A percentile compares a stretch with the other conserved stretches of the same genome.
phyloP scores from a whole-genome alignment of 2,797 vertebrate species.

The Menidia menidia region DNA sequence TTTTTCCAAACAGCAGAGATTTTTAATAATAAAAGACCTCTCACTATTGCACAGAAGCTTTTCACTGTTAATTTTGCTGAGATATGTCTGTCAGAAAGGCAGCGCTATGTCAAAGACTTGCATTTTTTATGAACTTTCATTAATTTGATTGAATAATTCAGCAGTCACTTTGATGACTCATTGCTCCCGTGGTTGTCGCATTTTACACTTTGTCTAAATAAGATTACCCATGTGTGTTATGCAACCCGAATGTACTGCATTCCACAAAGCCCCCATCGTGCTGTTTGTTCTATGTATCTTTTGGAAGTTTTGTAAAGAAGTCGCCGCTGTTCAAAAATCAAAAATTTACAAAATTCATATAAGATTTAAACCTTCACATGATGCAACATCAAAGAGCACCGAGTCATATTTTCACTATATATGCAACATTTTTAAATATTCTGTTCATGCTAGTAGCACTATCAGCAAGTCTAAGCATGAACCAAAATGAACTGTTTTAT shows the following conservation, averaged over 20 bases:
- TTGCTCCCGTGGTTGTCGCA: conserved; percentile 47
- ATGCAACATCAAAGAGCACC: background rate
- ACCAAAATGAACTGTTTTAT: background rate
- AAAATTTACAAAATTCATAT: conserved; percentile 12
- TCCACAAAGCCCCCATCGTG: conserved; percentile 19
- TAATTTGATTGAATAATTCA: conserved; percentile 79
- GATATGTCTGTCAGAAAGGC: conserved; percentile 61
- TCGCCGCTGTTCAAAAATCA: conserved; percentile 5
- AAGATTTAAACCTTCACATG: background rate
- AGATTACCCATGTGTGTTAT: conserved; percentile 60
- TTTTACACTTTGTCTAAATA: conserved; percentile 70
- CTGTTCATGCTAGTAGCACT: background rate
- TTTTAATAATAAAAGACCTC: conserved; percentile 68
- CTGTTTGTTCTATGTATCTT: conserved; percentile 21
- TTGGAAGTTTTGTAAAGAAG: conserved; percentile 1
- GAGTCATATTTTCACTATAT: background rate
- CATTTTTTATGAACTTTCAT: conserved; percentile 78
- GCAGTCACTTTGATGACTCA: conserved; percentile 59
- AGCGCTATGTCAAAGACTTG: conserved; percentile 54
- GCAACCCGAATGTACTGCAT: conserved; percentile 30
- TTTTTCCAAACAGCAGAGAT: conserved; percentile 60
- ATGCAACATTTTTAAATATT: background rate
- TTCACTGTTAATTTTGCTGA: conserved; percentile 50
- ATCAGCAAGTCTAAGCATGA: background rate
- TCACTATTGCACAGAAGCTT: conserved; percentile 59